Evolutionary conservation across 2,113 vertebrate genomes (phyloP), one percentile per base, ranked within the genome.

Genomic region (Neomonachus schauinslandi): DNA sequence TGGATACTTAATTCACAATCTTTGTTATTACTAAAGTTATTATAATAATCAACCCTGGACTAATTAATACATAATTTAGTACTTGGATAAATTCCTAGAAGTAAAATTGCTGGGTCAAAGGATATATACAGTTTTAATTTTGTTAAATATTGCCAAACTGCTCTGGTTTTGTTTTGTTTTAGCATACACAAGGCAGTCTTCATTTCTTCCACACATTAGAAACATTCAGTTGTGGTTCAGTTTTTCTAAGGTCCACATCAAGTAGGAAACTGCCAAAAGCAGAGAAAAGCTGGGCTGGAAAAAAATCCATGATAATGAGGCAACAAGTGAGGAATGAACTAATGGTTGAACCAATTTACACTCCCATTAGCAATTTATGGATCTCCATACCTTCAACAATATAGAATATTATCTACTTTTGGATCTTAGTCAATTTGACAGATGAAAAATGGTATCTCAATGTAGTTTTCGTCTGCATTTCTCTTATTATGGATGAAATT

Each of bases 191-290:
- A 94, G 83, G 71, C 19, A 89, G 33, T 89, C 77, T 91, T 95
- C 77, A 97, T 92, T 97, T 96, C 28, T 85, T 76, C 49, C 53
- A 94, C 46, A 89, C 7, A 67, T 79, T 1, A 61, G 46, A 95
- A 98, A 97, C 31, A 95, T 91, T 65, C 63, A 96, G 28, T 92
- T 89, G 93, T 4, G 90, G n/a, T 89, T 89, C 67, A 76, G 57
- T 21, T 71, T 94, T 55, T 72, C 71, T 81, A 79, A 95, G 24
- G 19, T 89, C 49, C 53, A 94, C 28, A 91, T 65, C 61, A 93
- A 79, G 33, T 28, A 93, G 46, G 55, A 95, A 95, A 86, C 97
- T 39, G 5, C 33, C 74, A 96, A 82, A 57, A 88, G 69, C 77
- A 93, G 63, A 77, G 63, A 92, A 97, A 94, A 89, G 46, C 49